Conservation (phyloP, 2,797 vertebrate genomes). For the Petrocephalus sullivani region DNA sequence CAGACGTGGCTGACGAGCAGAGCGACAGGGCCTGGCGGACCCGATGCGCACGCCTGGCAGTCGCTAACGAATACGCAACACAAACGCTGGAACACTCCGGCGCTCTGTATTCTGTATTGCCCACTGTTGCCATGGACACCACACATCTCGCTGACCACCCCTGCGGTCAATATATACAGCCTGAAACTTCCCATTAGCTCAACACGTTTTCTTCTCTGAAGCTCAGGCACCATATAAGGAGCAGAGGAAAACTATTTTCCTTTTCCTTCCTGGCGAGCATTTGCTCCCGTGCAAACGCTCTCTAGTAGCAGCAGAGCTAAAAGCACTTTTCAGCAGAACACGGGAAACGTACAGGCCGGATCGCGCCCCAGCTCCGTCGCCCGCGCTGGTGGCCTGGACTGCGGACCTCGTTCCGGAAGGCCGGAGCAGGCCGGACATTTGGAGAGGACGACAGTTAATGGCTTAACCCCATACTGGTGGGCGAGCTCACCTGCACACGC, state of each 20-base stretch:
- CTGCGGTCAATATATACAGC: not conserved
- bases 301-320: too few relatives aligned
- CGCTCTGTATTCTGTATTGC: not conserved
- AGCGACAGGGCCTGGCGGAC: not conserved
- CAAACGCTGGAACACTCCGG: not conserved
- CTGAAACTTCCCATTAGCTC: not conserved
- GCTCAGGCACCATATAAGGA: not conserved
- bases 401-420: not conserved
- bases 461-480: not conserved
- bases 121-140: conserved; percentile 22
- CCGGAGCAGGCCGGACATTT: not conserved
- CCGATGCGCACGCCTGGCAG: not conserved
- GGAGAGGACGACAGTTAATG: not conserved
- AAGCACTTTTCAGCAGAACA: not conserved
- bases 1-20: not conserved
- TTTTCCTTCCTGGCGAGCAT: not conserved
- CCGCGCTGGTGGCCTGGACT: not conserved
- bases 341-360: not conserved
- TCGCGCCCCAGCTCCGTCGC: not conserved
- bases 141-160: not conserved
- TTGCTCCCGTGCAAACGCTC: too few relatives aligned
- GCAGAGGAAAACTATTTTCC: not conserved
- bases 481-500: conserved; percentile 80
- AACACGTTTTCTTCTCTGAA: not conserved
- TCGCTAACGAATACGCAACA: not conserved